phyloP scores from a whole-genome alignment of 92 coral and sea anemone species.

The Umimayanthus kanabou region DNA sequence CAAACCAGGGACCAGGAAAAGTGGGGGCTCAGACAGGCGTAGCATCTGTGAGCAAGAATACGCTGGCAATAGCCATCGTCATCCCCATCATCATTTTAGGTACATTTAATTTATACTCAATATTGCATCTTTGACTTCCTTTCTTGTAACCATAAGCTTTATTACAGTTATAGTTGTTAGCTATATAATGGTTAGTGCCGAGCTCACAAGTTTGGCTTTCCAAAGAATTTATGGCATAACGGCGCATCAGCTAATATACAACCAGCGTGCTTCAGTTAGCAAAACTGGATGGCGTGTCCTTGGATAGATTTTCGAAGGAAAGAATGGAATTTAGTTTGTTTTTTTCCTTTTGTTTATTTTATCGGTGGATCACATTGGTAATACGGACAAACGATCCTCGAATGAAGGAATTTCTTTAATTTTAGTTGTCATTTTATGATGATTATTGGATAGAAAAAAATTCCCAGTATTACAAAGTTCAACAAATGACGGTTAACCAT shows the following conservation, averaged over 20 bases:
- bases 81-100: slow-evolving; percentile 31
- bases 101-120: background rate
- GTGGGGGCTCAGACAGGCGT: slow-evolving; percentile 17
- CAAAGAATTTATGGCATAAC: too few species aligned
- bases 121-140: background rate
- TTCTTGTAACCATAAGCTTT: background rate
- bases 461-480: too few species aligned
- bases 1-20: background rate
- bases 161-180: background rate
- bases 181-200: background rate
- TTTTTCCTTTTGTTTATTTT: too few species aligned
- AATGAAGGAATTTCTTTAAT: too few species aligned
- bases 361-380: too few species aligned
- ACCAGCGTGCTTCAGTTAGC: background rate
- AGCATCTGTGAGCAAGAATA: slow-evolving; percentile 17
- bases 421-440: too few species aligned
- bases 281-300: background rate
- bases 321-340: too few species aligned
- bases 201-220: background rate
- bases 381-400: too few species aligned
- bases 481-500: too few species aligned
- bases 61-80: slow-evolving; percentile 29
- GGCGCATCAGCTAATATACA: too few species aligned
- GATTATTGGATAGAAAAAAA: too few species aligned
- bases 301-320: background rate